A percentile compares a stretch with the other conserved stretches of the same genome.
Conservation (phyloP, 2,113 vertebrate species). For the Dasyurus viverrinus region DNA sequence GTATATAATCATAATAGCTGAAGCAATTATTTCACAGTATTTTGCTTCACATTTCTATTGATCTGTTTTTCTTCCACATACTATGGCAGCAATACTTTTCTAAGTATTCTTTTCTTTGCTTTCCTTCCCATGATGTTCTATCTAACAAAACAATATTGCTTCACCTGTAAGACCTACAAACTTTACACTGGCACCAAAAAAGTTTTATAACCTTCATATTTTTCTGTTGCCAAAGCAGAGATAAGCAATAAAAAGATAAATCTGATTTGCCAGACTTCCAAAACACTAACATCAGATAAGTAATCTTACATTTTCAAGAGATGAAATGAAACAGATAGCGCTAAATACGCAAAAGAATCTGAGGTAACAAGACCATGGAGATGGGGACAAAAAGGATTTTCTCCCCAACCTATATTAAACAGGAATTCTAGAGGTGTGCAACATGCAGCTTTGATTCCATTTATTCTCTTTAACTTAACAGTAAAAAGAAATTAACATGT, state of each 20-base stretch:
- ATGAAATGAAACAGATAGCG: neutral
- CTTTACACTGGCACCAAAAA: neutral
- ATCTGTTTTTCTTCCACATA: neutral
- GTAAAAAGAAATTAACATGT: neutral
- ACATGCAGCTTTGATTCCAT: neutral
- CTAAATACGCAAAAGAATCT: neutral
- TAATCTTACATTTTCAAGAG: neutral
- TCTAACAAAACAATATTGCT: neutral
- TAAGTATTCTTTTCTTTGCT: neutral
- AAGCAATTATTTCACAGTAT: neutral
- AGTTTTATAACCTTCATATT: neutral
- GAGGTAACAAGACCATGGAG: neutral
- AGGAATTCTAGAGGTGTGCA: neutral
- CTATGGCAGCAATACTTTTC: neutral
- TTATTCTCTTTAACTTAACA: neutral
- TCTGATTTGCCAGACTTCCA: neutral
- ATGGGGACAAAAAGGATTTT: neutral
- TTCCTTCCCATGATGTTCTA: neutral
- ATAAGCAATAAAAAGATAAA: neutral
- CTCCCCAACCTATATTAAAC: neutral
- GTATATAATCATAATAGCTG: neutral
- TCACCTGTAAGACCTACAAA: neutral
- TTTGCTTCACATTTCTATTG: neutral
- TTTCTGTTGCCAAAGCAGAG: neutral
- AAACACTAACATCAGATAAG: neutral